Base-by-base conservation (phyloP, 2,113 vertebrate genomes). In the Polyodon spathula region DNA sequence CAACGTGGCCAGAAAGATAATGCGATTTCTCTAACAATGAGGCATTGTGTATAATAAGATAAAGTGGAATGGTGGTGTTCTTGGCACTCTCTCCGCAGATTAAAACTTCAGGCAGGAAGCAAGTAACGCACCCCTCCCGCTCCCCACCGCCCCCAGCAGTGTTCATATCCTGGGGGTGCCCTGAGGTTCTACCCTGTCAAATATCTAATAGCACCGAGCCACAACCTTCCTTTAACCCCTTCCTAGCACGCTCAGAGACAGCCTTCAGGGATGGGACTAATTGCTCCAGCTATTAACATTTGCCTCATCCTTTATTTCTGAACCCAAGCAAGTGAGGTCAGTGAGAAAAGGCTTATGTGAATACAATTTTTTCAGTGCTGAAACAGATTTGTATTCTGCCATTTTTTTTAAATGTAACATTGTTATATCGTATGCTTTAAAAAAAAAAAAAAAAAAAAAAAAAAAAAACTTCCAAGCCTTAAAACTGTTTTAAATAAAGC, bases 151-250 rank as follows among this genome's bases (percentile, higher is more conserved):
- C 76, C 79, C 73, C 78, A 86, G 86, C 88, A 73, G 71, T 85
- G 86, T 81, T 88, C 81, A 86, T 87, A 82, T 88, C 88, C 88
- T 88, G 84, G 82, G 88, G 87, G 78, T 83, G 84, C 86, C 86
- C 81, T 83, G 80, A 73, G 85, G 85, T 86, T 79, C 81, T 83
- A 86, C 84, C 78, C 86, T 86, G 84, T 90, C 86, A 88, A n/a
- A 88, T 89, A 89, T 85, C 75, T 72, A 77, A 75, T 67, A 78
- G 73, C 72, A 50, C 66, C 71, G 66, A 67, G 63, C 68, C 79
- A 75, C 68, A 71, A 75, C 78, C 67, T 74, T 57, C 76, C 73
- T 77, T 83, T 86, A 85, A 85, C 82, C 81, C 83, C 76, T 72
- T 80, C 76, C 76, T 73, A 69, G 58, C 68, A 10, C 5, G 46